Evolutionary conservation across 2,113 vertebrate genomes (phyloP), one percentile per base, ranked within the genome.

Genomic region (Scytalopus superciliaris): DNA sequence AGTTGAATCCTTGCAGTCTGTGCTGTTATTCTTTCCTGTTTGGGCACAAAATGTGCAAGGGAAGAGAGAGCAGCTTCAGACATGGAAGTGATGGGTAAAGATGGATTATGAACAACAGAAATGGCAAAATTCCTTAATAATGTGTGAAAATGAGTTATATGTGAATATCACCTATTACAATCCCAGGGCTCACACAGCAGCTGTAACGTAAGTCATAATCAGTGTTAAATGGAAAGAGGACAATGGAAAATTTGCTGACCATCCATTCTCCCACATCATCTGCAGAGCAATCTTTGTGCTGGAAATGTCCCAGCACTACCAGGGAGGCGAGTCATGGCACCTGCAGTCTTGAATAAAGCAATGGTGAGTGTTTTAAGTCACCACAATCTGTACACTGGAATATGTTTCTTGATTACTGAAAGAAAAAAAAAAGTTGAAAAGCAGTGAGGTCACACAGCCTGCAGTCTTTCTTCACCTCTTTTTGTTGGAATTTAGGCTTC

Each of bases 361-460:
- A 6, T 52, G 31, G 39, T 33, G 33, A 67, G 24, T 70, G 10
- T 66, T 75, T 76, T 35, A 24, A 53, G 45, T 80, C 52, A 35
- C 18, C 7, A 0, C 33, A 49, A 30, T 49, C 27, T 68, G 30
- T 21, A 8, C 0, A 1, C 18, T 62, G 44, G 19, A 53, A 39
- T 39, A 19, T 4, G 6, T 73, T 80, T 49, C 27, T 64, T 45
- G 17, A 16, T 31, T 66, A 31, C 24, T 15, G 42, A 45, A 75
- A 50, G 19, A 5, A 57, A 25, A 55, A 78, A 21, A 19, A 23
- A 49, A 77, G 12, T 13, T 84, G 53, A 73, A 84, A 63, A 59
- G 39, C 24, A n/a, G 11, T 73, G 28, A 19, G 13, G 76, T 80
- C 39, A 22, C 0, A 1, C 19, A 64, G 42, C 2, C 0, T 40